Conservation (phyloP, 2,797 vertebrate species). For the Chelon auratus region DNA sequence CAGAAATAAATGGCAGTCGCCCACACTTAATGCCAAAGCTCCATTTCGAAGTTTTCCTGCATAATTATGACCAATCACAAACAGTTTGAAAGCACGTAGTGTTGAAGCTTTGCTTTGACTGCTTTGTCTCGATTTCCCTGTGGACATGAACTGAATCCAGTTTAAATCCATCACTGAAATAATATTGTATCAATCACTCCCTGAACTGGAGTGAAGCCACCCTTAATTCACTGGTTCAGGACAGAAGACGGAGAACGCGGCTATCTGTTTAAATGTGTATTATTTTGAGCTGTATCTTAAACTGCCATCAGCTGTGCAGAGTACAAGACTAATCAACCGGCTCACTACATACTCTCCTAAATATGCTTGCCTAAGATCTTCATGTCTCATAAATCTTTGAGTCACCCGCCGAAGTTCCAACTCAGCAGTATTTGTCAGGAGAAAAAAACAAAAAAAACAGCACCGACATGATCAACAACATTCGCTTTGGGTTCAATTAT, state of each 20-base stretch:
- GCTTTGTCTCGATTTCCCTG: no score
- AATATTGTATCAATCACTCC: no score
- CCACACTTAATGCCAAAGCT: no score
- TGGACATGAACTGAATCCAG: no score
- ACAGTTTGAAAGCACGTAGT: no score
- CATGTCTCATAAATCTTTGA: constrained; percentile 49
- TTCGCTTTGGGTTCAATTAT: constrained; percentile 54
- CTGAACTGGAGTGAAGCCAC: background rate
- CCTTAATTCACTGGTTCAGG: constrained; percentile 37
- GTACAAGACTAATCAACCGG: constrained; percentile 46
- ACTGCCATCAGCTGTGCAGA: constrained; percentile 55
- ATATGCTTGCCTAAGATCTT: constrained; percentile 51
- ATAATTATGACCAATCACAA: no score
- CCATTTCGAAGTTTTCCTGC: no score
- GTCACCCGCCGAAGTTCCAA: constrained; percentile 42
- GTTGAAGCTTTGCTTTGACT: no score
- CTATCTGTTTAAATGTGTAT: constrained; percentile 31
- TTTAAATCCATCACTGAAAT: no score
- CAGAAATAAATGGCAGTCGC: no score
- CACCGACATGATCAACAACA: constrained; percentile 65
- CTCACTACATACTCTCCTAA: constrained; percentile 40
- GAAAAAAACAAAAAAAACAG: constrained; percentile 40
- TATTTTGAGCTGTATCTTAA: constrained; percentile 40
- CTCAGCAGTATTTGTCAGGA: constrained; percentile 61
- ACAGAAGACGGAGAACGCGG: background rate